Evolutionary conservation across 2,113 vertebrate species (phyloP).

Genomic region (Crotalus viridis): DNA sequence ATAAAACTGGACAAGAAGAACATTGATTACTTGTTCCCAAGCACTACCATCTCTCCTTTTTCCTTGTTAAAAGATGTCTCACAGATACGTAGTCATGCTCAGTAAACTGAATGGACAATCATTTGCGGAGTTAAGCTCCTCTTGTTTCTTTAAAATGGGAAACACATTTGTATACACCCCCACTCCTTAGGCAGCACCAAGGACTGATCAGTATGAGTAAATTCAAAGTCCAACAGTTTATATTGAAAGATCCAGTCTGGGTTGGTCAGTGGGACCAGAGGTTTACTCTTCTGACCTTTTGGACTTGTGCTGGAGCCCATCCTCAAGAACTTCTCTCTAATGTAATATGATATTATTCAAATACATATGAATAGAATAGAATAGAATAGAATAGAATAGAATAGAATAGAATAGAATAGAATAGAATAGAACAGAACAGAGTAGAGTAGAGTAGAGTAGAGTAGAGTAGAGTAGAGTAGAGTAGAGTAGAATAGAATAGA

Average conservation of each 20-base stretch:
- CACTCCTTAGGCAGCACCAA: neutral
- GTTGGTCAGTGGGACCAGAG: no score
- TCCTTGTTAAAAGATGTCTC: neutral
- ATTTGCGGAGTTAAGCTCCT: neutral
- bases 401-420: no score
- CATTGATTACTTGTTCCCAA: neutral
- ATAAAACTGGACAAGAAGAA: neutral
- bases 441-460: no score
- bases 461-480: no score
- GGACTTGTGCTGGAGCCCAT: no score
- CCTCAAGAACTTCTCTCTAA: no score
- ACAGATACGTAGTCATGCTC: neutral
- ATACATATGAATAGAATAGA: no score
- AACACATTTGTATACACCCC: neutral
- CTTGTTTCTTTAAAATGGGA: neutral
- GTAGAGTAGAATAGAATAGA: fast-evolving
- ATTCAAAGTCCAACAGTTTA: neutral
- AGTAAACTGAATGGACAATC: neutral
- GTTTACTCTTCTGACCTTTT: no score
- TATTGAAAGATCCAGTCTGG: neutral
- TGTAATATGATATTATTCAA: no score
- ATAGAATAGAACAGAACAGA: no score
- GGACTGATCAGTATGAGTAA: neutral
- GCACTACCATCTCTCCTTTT: neutral
- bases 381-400: no score